phyloP scores from a whole-genome alignment of 2,113 vertebrate species.

The Antechinus flavipes region DNA sequence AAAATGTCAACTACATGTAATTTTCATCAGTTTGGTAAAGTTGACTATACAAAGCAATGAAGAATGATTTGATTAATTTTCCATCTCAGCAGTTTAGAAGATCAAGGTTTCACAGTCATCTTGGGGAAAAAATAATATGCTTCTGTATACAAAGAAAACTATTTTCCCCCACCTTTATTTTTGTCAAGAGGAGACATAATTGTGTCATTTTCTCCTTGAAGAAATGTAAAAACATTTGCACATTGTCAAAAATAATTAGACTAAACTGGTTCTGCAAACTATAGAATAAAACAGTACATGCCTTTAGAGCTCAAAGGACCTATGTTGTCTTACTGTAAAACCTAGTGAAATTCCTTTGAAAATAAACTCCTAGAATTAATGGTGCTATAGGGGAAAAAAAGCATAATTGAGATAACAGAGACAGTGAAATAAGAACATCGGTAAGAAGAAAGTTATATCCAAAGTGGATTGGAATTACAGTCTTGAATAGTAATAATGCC shows the following conservation, averaged over 20 bases:
- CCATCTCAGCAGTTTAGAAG: slow-evolving; percentile 60
- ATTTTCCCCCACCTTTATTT: slow-evolving; percentile 31
- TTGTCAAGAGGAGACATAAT: slow-evolving; percentile 73
- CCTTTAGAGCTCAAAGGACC: slow-evolving; percentile 82
- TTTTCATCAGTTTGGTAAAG: slow-evolving; percentile 27
- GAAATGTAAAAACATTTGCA: slow-evolving; percentile 85
- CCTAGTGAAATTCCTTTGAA: slow-evolving; percentile 70
- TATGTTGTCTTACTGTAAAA: slow-evolving; percentile 70
- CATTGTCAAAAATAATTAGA: slow-evolving; percentile 86
- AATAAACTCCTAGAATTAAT: slow-evolving; percentile 50
- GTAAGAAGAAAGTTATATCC: accelerated
- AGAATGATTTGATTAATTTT: slow-evolving; percentile 30
- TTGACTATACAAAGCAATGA: slow-evolving; percentile 6
- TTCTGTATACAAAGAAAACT: slow-evolving; percentile 63
- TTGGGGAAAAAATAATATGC: slow-evolving; percentile 64
- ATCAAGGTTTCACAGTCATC: slow-evolving; percentile 71
- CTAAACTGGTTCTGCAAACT: slow-evolving; percentile 75
- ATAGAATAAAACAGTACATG: slow-evolving; percentile 62
- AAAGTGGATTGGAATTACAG: accelerated
- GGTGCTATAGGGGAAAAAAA: neutral
- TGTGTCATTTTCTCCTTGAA: slow-evolving; percentile 75
- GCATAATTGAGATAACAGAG: neutral
- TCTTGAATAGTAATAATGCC: accelerated
- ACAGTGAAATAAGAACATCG: neutral
- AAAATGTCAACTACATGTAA: neutral